A percentile compares a stretch with the other conserved stretches of the same genome.
Conservation (phyloP, 2,113 vertebrate genomes). For the Odontophorus gujanensis region DNA sequence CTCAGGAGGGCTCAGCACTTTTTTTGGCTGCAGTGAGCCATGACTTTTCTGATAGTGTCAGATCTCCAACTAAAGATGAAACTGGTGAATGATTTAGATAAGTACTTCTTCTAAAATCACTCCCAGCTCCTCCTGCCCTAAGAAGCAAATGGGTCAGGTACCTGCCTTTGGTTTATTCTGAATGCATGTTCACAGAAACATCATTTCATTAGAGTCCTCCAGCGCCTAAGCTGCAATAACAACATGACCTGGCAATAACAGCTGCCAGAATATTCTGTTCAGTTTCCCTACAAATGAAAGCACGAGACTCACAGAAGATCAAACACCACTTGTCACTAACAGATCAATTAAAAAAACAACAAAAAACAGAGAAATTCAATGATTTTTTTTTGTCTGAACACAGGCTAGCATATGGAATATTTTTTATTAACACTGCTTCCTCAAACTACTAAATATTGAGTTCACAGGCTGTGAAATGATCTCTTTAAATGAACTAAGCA, state of each 20-base stretch:
- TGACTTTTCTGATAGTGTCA: background rate
- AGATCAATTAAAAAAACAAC: background rate
- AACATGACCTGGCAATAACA: background rate
- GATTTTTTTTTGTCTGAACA: background rate
- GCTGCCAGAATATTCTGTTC: background rate
- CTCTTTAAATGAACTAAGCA: background rate
- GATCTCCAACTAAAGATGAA: background rate
- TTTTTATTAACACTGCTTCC: background rate
- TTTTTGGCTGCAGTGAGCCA: background rate
- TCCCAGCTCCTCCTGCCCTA: background rate
- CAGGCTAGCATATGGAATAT: background rate
- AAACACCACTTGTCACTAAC: background rate
- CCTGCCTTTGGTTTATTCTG: background rate
- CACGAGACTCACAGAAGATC: background rate
- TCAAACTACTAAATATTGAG: background rate
- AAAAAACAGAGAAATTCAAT: background rate
- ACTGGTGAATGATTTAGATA: background rate
- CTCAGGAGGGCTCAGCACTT: background rate
- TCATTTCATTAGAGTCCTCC: background rate
- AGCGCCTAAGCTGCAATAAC: background rate
- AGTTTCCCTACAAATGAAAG: constrained; percentile 4
- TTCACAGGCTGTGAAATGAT: background rate
- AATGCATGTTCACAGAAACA: background rate
- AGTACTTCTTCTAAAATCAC: background rate
- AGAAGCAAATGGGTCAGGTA: background rate